Percentiles rank a stretch among this genome's conserved stretches.
Evolutionary conservation across 2,113 vertebrate genomes (phyloP).

Genomic region (Nesogale talazaci): DNA sequence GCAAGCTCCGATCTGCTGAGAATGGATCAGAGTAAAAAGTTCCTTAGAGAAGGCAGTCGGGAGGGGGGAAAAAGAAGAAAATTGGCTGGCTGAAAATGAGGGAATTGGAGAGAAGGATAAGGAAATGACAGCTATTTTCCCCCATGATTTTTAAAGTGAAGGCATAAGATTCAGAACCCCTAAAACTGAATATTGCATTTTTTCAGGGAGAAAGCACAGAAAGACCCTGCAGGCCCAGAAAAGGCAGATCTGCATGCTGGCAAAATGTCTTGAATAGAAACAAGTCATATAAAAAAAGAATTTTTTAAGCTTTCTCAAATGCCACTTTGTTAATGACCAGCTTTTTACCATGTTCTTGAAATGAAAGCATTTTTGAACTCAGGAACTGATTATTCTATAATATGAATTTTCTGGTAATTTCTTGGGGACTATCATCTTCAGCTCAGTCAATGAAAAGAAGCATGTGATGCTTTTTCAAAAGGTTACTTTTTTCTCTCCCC

Average conservation of each 20-base stretch:
- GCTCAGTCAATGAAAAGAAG: constrained; percentile 18
- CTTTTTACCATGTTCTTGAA: constrained; percentile 64
- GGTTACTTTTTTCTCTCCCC: constrained; percentile 56
- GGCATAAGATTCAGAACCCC: constrained; percentile 66
- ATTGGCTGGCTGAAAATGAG: constrained; percentile 76
- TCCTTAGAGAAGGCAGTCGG: constrained; percentile 65
- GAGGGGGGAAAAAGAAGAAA: constrained; percentile 76
- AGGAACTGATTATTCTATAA: constrained; percentile 49
- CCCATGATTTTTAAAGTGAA: constrained; percentile 74
- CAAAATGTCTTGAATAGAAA: constrained; percentile 67
- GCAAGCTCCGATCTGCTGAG: constrained; percentile 73
- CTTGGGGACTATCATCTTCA: constrained; percentile 65
- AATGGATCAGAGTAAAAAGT: constrained; percentile 74
- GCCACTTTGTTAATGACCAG: constrained; percentile 68
- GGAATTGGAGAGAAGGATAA: constrained; percentile 75
- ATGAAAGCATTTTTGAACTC: constrained; percentile 69
- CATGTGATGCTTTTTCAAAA: constrained; percentile 59
- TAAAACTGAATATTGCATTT: constrained; percentile 74
- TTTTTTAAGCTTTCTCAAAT: constrained; percentile 29
- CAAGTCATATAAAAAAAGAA: constrained; percentile 5
- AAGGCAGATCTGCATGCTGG: constrained; percentile 64
- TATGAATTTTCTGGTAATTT: constrained; percentile 70
- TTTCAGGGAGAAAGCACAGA: constrained; percentile 57
- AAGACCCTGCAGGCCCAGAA: constrained; percentile 30
- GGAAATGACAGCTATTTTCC: constrained; percentile 78